A percentile compares a stretch with the other conserved stretches of the same genome.
phyloP scores from a whole-genome alignment of 2,888 invertebrate species.

The Elysia crispata region DNA sequence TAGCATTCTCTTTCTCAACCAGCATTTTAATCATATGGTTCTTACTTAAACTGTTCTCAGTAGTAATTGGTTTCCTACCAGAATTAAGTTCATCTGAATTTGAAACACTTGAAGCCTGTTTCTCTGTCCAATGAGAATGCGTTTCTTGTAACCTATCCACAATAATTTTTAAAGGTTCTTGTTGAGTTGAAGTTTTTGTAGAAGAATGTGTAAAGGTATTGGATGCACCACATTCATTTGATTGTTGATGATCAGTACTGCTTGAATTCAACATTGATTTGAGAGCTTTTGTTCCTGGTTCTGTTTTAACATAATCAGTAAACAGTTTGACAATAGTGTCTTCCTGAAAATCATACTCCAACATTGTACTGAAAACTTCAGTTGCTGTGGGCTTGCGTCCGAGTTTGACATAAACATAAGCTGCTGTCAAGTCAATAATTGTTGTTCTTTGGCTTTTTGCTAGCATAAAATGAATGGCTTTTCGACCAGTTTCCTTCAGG shows the following conservation, averaged over 20 bases:
- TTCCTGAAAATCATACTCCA: constrained; percentile 16
- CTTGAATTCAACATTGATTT: neutral
- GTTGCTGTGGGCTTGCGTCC: neutral
- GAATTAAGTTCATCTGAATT: too few relatives aligned
- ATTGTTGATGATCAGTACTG: neutral
- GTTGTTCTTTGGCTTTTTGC: neutral
- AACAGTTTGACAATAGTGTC: constrained; percentile 22
- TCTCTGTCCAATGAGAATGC: too few relatives aligned
- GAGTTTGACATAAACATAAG: neutral
- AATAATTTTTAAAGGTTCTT: too few relatives aligned
- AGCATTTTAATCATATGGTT: too few relatives aligned
- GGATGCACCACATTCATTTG: neutral
- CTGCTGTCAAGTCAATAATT: neutral
- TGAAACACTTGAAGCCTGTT: too few relatives aligned
- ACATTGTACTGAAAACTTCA: neutral
- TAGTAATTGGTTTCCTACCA: too few relatives aligned
- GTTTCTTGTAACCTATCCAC: too few relatives aligned
- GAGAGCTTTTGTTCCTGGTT: neutral
- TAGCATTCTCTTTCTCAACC: too few relatives aligned
- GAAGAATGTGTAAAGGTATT: too few relatives aligned
- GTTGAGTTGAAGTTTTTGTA: too few relatives aligned
- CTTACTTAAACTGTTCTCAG: too few relatives aligned
- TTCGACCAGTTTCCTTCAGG: neutral
- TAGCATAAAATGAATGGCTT: neutral
- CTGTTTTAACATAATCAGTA: neutral